Base-by-base conservation (phyloP, 2,797 vertebrate genomes). In the Platalea minor region DNA sequence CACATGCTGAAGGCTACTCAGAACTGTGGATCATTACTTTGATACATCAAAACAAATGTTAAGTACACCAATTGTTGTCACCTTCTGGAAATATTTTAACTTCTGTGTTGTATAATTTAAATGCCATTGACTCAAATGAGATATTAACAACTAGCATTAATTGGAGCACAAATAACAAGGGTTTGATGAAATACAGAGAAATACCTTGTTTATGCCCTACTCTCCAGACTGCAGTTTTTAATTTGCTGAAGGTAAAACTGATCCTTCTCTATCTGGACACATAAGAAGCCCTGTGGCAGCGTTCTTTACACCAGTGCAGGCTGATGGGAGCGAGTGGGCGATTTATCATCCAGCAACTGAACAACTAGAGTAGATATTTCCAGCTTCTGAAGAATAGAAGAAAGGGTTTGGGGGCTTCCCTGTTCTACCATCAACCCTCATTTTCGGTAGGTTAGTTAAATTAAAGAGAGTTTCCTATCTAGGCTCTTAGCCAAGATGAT, bases 271-370 rank as follows among this genome's bases (percentile, higher is more conserved):
- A 2, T 4, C 18, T 65, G 23, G 5, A 9, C 10, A 31, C 1
- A 18, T 4, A 68, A 56, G 46, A 57, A 51, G 6, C 10, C n/a
- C 26, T 8, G 17, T 8, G n/a, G 39, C 60, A 74, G 4, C 5
- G 4, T 46, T 69, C 29, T 48, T 64, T 53, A 59, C 19, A n/a
- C 8, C 0, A 0, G 19, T 3, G 5, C 9, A 28, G 37, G 46
- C 24, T 68, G 41, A 33, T 8, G 28, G 16, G 11, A 20, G 41
- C 13, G 5, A 31, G 31, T 19, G 18, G 11, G 11, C 2, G 3
- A 9, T 35, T 68, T 41, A 48, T 29, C 23, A 15, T 69, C 20
- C 54, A 79, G 31, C 31, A 79, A 39, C 6, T 5, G 1, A 72
- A 64, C 9, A 73, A 19, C 20, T 11, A 14, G 3, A 46, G 9